Conservation (phyloP, 2,113 vertebrate genomes). For the Lophura nycthemera region DNA sequence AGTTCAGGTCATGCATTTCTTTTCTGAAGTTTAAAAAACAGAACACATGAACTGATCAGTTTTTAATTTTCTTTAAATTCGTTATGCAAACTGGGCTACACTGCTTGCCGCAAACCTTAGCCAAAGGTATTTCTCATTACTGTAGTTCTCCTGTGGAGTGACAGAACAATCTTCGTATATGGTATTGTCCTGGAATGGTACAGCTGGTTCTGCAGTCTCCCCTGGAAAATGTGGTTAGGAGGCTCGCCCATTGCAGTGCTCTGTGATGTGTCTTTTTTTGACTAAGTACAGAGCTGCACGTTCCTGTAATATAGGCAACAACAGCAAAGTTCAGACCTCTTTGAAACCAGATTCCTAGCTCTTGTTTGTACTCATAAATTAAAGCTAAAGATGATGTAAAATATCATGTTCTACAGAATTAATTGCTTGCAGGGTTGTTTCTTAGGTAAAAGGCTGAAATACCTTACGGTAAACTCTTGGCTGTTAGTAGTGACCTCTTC, state of each 20-base stretch:
- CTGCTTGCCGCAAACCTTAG: not conserved
- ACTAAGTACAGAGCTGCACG: not conserved
- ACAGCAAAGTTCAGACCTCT: not conserved
- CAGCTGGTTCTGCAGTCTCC: not conserved
- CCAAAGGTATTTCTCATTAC: not conserved
- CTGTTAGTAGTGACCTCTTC: not conserved
- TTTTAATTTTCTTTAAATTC: not conserved
- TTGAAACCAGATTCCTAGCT: not conserved
- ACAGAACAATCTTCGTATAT: not conserved
- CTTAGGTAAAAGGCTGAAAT: not conserved
- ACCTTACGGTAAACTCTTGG: not conserved
- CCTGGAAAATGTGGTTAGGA: not conserved
- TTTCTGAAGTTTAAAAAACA: not conserved
- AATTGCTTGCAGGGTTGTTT: not conserved
- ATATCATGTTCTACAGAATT: not conserved
- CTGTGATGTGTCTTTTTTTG: not conserved
- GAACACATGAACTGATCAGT: not conserved
- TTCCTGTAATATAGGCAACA: not conserved
- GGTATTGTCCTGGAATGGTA: not conserved
- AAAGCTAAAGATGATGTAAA: not conserved
- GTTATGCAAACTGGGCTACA: not conserved
- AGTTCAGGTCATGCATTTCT: not conserved
- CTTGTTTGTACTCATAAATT: not conserved
- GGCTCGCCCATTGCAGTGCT: not conserved
- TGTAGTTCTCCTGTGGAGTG: not conserved